phyloP scores from a whole-genome alignment of 2,797 vertebrate species.

The Chelon labrosus region DNA sequence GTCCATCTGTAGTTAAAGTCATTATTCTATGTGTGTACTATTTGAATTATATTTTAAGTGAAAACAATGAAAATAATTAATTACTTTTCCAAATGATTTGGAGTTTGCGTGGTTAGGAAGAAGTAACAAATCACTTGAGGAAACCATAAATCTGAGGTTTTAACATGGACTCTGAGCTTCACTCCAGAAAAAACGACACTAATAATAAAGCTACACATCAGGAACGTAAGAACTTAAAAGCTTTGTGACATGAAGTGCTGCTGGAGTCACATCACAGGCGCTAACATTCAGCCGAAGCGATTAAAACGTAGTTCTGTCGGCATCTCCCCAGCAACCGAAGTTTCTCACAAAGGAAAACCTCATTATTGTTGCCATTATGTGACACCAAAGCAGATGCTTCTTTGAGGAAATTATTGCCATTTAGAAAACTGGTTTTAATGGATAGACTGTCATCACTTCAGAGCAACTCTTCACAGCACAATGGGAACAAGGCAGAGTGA shows the following conservation, averaged over 20 bases:
- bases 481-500: constrained; percentile 69
- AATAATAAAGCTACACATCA: constrained; percentile 46
- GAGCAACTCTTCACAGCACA: constrained; percentile 60
- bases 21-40: neutral
- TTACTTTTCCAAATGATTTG: constrained; percentile 8
- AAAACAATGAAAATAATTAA: constrained; percentile 9
- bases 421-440: constrained; percentile 72
- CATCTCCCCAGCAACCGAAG: constrained; percentile 55
- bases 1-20: neutral
- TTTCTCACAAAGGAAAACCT: constrained; percentile 55
- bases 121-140: constrained; percentile 23
- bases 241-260: constrained; percentile 49
- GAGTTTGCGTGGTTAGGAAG: neutral
- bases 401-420: constrained; percentile 72
- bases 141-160: constrained; percentile 13
- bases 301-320: constrained; percentile 58
- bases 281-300: constrained; percentile 46
- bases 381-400: constrained; percentile 73
- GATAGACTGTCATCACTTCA: constrained; percentile 72
- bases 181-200: constrained; percentile 17
- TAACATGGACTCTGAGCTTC: neutral
- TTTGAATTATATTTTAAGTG: neutral
- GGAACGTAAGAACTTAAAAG: constrained; percentile 51
- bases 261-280: constrained; percentile 51
- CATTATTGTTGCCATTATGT: constrained; percentile 73